Conservation (phyloP, 2,113 vertebrate species). For the Turdus rufiventris region DNA sequence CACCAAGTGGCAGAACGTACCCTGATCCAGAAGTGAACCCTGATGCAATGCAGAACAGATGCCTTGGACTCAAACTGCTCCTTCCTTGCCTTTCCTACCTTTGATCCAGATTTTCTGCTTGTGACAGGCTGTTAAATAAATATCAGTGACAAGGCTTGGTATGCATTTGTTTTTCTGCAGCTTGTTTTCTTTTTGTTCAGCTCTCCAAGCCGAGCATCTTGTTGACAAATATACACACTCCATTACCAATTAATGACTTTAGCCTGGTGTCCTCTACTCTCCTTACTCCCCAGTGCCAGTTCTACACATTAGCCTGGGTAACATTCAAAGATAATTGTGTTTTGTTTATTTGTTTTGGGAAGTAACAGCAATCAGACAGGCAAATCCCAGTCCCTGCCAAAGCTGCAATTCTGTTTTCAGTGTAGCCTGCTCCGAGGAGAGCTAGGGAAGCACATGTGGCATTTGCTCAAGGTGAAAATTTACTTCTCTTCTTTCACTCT, state of each 20-base stretch:
- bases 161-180: constrained; percentile 10
- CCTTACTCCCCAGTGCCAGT: not conserved
- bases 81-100: constrained; percentile 39
- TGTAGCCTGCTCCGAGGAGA: not conserved
- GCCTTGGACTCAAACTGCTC: constrained; percentile 17
- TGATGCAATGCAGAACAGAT: constrained; percentile 8
- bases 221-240: constrained; percentile 25
- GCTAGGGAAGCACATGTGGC: not conserved
- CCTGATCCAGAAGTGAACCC: constrained; percentile 42
- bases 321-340: constrained; percentile 39
- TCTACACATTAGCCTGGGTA: constrained; percentile 29
- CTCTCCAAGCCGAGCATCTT: not conserved
- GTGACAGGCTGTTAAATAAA: constrained; percentile 40
- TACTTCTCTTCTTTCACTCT: not conserved
- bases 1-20: constrained; percentile 40
- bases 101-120: constrained; percentile 41
- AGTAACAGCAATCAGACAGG: constrained; percentile 11
- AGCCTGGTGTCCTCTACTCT: constrained; percentile 13
- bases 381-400: constrained; percentile 9
- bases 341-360: constrained; percentile 37
- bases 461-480: not conserved
- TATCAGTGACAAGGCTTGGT: not conserved
- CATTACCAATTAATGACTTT: constrained; percentile 45
- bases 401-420: not conserved
- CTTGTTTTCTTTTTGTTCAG: constrained; percentile 4